Conservation (phyloP, 2,113 vertebrate species). For the Platycercus adscitus region DNA sequence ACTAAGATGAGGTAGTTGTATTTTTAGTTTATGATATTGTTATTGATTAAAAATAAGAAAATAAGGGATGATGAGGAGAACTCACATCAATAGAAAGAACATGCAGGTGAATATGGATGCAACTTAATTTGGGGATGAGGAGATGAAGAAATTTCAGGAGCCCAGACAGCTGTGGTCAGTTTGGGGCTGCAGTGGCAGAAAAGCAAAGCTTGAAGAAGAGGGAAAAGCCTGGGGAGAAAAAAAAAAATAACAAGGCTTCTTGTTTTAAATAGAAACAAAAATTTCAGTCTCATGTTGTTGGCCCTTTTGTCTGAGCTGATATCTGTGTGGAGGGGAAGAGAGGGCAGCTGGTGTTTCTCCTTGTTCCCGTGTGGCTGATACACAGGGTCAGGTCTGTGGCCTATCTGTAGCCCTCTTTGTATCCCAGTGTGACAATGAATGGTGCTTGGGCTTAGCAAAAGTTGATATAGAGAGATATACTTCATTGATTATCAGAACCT, state of each 20-base stretch:
- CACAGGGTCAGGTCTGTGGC: background rate
- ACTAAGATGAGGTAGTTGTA: background rate
- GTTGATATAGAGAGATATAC: background rate
- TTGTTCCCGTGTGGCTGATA: background rate
- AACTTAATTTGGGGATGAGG: background rate
- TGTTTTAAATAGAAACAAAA: background rate
- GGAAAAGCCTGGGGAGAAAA: background rate
- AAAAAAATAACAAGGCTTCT: background rate
- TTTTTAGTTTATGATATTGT: background rate
- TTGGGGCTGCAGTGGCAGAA: background rate
- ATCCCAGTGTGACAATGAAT: background rate
- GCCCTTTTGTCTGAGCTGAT: background rate
- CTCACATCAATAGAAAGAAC: accelerated
- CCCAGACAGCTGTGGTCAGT: background rate
- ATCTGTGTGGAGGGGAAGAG: background rate
- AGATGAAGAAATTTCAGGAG: background rate
- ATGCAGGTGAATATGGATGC: background rate
- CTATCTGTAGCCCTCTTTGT: background rate
- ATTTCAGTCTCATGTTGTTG: background rate
- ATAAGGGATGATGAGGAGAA: background rate
- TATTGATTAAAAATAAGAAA: background rate
- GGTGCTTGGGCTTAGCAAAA: background rate
- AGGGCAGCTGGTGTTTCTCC: background rate
- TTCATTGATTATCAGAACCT: background rate
- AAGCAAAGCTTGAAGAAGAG: background rate